These are phyloP conservation scores for Hafferia zeledoni DNA, from an alignment of 2,797 vertebrate species.

Conservation along the genomic window DNA sequence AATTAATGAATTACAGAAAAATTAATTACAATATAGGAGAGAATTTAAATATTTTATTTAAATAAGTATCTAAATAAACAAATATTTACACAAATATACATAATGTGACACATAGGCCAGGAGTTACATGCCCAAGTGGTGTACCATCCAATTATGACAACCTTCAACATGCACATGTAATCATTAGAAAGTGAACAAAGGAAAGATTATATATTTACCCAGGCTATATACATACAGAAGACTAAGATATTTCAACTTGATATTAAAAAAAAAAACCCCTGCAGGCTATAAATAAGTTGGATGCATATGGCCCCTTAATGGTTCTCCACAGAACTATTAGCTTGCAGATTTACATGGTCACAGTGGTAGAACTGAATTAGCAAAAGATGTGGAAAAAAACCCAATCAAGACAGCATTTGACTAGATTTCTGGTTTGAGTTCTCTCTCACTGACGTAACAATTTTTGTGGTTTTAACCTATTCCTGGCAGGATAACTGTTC, in stretches of 20 bases:
- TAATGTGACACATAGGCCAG: not conserved
- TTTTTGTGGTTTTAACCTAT: not conserved
- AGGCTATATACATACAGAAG: not conserved
- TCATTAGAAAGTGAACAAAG: not conserved
- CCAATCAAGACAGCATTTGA: not conserved
- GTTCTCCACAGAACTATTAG: not conserved
- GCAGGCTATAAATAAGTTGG: not conserved
- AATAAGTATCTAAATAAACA: not conserved
- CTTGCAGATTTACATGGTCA: not conserved
- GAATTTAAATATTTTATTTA: not conserved
- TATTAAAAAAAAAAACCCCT: not conserved
- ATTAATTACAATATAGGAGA: not conserved
- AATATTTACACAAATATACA: not conserved
- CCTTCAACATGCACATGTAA: not conserved
- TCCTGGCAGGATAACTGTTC: not conserved
- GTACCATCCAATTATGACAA: not conserved
- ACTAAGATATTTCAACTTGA: not conserved
- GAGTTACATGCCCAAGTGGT: not conserved
- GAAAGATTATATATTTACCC: not conserved
- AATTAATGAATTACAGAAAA: not conserved
- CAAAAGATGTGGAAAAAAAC: not conserved
- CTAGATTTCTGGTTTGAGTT: not conserved
- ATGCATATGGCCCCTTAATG: not conserved
- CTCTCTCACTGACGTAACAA: not conserved
- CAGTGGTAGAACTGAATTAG: not conserved